Conservation (phyloP, 2,888 invertebrate genomes). For the Andricus curvator region DNA sequence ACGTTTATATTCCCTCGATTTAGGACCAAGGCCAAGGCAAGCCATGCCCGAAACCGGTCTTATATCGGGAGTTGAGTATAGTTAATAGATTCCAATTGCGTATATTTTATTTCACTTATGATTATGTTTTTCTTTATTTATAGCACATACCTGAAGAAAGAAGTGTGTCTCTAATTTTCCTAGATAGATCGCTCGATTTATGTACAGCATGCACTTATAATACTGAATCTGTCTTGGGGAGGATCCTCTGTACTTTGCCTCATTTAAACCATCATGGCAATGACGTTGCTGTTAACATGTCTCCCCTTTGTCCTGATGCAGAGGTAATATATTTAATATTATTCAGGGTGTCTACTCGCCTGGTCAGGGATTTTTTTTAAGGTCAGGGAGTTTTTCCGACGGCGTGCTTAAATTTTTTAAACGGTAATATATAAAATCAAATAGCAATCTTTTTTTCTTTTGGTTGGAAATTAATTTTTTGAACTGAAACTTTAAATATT, state of each 20-base stretch:
- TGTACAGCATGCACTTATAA: constrained; percentile 82
- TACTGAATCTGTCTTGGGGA: constrained; percentile 83
- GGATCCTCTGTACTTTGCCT: constrained; percentile 82
- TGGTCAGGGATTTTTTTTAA: no score
- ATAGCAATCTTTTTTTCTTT: no score
- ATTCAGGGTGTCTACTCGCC: no score
- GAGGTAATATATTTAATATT: constrained; percentile 57
- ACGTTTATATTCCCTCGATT: no score
- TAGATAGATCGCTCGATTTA: constrained; percentile 85
- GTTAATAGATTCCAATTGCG: neutral
- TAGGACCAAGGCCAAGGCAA: no score
- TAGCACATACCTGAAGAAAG: constrained; percentile 57
- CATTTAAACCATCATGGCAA: constrained; percentile 83
- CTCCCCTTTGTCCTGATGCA: constrained; percentile 79
- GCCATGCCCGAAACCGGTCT: no score
- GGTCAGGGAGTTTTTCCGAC: no score
- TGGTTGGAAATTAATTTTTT: no score
- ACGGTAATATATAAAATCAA: no score
- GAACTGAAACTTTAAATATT: no score
- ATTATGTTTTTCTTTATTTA: constrained; percentile 76
- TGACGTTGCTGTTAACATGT: constrained; percentile 84
- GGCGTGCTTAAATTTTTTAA: no score
- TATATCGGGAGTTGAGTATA: no score
- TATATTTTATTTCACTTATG: constrained; percentile 11
- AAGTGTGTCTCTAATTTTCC: constrained; percentile 80